Percentiles rank a stretch among this genome's conserved stretches.
Conservation (phyloP, 2,888 invertebrate species). For the Itoplectis maculator region DNA sequence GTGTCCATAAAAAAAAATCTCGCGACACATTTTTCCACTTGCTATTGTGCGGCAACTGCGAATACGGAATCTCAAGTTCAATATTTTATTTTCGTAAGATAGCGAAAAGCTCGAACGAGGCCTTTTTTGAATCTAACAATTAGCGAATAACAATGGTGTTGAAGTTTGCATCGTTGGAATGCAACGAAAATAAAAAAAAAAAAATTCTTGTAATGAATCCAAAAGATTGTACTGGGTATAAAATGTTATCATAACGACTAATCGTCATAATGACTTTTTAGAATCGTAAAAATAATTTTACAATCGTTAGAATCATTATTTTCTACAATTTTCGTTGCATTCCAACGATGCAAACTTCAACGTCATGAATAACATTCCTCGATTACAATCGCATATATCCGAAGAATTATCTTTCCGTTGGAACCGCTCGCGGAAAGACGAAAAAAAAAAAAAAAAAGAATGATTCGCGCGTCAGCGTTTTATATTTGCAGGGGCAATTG, state of each 20-base stretch:
- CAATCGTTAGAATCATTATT: too few species aligned
- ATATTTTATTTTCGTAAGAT: constrained; percentile 8
- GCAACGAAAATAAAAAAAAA: too few species aligned
- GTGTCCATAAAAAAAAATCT: constrained; percentile 29
- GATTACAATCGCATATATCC: constrained; percentile 28
- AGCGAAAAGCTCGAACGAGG: background rate
- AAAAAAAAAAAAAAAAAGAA: background rate
- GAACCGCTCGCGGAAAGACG: constrained; percentile 1
- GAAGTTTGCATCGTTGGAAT: too few species aligned
- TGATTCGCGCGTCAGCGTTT: constrained; percentile 43
- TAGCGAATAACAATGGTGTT: too few species aligned
- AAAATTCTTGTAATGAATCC: too few species aligned
- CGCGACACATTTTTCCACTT: constrained; percentile 3
- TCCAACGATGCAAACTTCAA: too few species aligned
- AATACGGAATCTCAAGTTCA: constrained; percentile 41
- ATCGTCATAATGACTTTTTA: too few species aligned
- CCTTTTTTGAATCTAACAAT: background rate
- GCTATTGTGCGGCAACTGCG: background rate
- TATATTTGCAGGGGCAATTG: constrained; percentile 51
- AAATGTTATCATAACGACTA: too few species aligned
- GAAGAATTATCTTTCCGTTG: constrained; percentile 19
- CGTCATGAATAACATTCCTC: constrained; percentile 21
- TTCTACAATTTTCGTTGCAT: too few species aligned
- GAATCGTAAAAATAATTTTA: too few species aligned
- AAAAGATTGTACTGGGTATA: too few species aligned